Conservation (phyloP, 2,113 vertebrate species). For the Xenopus laevis region DNA sequence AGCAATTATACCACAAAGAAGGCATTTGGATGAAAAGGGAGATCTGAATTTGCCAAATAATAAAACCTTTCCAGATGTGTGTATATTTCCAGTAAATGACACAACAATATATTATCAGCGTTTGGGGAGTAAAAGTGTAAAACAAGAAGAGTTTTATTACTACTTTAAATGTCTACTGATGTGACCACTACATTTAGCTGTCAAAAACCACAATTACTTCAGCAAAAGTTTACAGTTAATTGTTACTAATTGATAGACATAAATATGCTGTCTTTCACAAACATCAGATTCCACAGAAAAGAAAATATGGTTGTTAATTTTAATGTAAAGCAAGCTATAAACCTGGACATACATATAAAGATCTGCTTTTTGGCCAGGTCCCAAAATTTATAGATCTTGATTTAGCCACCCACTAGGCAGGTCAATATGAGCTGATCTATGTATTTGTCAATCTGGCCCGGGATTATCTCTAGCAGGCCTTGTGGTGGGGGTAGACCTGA, state of each 20-base stretch:
- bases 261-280: background rate
- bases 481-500: too few species aligned
- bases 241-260: background rate
- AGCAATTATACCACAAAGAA: constrained; percentile 19
- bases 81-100: constrained; percentile 51
- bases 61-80: constrained; percentile 63
- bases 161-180: constrained; percentile 12
- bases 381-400: too few species aligned
- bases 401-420: too few species aligned
- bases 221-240: background rate
- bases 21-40: constrained; percentile 13
- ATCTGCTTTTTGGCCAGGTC: too few species aligned
- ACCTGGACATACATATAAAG: too few species aligned
- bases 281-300: too few species aligned
- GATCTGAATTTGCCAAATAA: constrained; percentile 46
- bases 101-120: constrained; percentile 42
- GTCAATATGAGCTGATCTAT: too few species aligned
- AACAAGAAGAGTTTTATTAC: constrained; percentile 30
- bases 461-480: too few species aligned
- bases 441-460: too few species aligned
- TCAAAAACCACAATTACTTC: constrained; percentile 37
- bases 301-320: too few species aligned
- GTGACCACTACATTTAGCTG: constrained; percentile 39
- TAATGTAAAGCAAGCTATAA: too few species aligned
- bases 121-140: constrained; percentile 19